Evolutionary conservation across 2,113 vertebrate genomes (phyloP), one percentile per base, ranked within the genome.

Genomic region (Mastomys coucha): DNA sequence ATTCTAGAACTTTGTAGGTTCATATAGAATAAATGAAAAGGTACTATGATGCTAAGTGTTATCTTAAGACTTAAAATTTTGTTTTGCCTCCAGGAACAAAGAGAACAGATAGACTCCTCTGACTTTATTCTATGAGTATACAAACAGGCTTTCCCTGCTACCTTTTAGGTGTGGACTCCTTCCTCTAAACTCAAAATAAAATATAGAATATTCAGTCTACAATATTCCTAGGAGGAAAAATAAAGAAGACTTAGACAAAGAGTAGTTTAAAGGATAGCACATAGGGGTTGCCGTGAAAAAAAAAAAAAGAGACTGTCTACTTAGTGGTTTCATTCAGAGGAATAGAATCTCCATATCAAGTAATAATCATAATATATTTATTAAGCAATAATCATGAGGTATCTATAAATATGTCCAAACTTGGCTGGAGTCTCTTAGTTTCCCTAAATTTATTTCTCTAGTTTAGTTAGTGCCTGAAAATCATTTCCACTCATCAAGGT

Each of bases 131-230:
- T 16, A 5, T 22, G 70, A n/a, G 51, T 33, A 53, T 45, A 45
- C 9, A 11, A 2, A 1, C 5, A 51, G 22, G 13, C 5, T 63
- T 53, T 80, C 4, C 4, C 7, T 67, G 11, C 16, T 36, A 31
- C 26, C 4, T 0, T 2, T 12, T 16, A 31, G 5, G 14, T 16
- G 7, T 16, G 22, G 22, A 33, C 3, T 72, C 3, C 8, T 2
- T 72, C 8, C 19, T 4, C 1, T 14, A 70, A 16, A 28, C 20
- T 33, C 14, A 45, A 65, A 65, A 45, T 24, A 42, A 84, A 17
- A 42, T 60, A 84, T 13, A 63, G 81, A 84, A 10, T 31, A 42
- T 10, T 28, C 10, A 58, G 5, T 53, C 13, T 28, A 31, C 11
- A 84, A 84, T 42, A 7, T 84, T 65, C 1, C 22, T 65, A 63